These are phyloP conservation scores for Erinaceus europaeus DNA, from an alignment of 2,113 vertebrate genomes.

Conservation along the genomic window DNA sequence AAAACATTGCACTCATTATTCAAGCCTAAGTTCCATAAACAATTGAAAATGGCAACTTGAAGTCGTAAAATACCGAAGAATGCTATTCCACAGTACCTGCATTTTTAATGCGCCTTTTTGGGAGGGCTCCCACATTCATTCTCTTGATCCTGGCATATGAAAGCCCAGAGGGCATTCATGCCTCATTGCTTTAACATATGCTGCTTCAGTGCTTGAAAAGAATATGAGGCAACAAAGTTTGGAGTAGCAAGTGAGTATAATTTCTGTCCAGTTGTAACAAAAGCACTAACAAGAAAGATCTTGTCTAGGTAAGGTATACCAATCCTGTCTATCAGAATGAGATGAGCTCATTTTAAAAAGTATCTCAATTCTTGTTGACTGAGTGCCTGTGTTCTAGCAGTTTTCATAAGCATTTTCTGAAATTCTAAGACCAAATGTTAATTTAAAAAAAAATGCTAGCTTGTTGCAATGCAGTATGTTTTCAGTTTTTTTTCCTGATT, in stretches of 20 bases:
- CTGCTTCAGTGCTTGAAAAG: constrained; percentile 22
- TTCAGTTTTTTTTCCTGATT: background rate
- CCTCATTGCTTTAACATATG: constrained; percentile 55
- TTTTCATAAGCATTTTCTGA: background rate
- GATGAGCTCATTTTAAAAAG: background rate
- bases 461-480: background rate
- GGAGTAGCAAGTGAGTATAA: background rate
- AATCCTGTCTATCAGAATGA: background rate
- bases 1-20: background rate
- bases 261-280: constrained; percentile 8
- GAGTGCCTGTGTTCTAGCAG: background rate
- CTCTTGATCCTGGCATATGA: constrained; percentile 26
- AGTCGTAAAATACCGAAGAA: background rate
- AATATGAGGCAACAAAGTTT: constrained; percentile 30
- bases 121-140: constrained; percentile 49
- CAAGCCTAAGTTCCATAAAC: background rate
- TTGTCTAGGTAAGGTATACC: background rate
- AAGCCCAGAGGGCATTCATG: constrained; percentile 26
- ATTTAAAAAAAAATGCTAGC: background rate
- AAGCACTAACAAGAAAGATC: background rate
- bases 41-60: background rate
- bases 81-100: background rate
- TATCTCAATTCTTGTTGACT: background rate
- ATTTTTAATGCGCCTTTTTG: background rate
- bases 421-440: background rate